Percentiles rank a stretch among this genome's conserved stretches.
phyloP scores from a whole-genome alignment of 1,140 invertebrate species.

The Semibalanus balanoides region DNA sequence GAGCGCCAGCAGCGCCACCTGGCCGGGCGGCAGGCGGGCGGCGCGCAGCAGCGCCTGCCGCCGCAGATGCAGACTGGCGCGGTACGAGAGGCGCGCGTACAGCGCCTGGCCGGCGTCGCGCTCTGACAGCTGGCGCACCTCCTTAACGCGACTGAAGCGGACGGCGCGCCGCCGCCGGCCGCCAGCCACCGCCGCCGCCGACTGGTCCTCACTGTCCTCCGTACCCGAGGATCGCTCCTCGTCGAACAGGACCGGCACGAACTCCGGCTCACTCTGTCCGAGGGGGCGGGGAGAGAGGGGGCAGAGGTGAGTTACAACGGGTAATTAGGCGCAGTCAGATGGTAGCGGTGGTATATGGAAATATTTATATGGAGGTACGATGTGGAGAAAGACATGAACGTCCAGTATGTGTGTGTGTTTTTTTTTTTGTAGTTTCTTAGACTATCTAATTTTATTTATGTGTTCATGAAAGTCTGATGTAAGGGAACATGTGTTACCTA shows the following conservation, averaged over 20 bases:
- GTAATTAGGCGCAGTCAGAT: too few relatives aligned
- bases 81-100: conserved; percentile 67
- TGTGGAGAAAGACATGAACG: too few relatives aligned
- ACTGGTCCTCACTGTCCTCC: background rate
- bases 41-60: background rate
- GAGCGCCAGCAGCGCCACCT: conserved; percentile 3
- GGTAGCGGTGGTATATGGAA: too few relatives aligned
- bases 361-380: too few relatives aligned
- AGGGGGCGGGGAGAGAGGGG: background rate
- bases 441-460: too few relatives aligned
- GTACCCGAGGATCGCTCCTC: background rate
- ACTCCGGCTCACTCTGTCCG: background rate
- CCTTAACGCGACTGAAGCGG: conserved; percentile 68
- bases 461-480: too few relatives aligned
- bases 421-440: too few relatives aligned
- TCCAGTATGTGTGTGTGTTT: too few relatives aligned
- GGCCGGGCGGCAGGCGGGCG: background rate
- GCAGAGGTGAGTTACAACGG: too few relatives aligned
- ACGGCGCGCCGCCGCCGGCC: conserved; percentile 38
- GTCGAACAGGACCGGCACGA: background rate
- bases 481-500: too few relatives aligned
- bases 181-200: background rate
- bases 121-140: conserved; percentile 64
- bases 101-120: conserved; percentile 66
- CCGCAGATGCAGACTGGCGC: conserved; percentile 25